Evolutionary conservation across 2,888 invertebrate species (phyloP).

Genomic region (Melikaiella ostensackeni): DNA sequence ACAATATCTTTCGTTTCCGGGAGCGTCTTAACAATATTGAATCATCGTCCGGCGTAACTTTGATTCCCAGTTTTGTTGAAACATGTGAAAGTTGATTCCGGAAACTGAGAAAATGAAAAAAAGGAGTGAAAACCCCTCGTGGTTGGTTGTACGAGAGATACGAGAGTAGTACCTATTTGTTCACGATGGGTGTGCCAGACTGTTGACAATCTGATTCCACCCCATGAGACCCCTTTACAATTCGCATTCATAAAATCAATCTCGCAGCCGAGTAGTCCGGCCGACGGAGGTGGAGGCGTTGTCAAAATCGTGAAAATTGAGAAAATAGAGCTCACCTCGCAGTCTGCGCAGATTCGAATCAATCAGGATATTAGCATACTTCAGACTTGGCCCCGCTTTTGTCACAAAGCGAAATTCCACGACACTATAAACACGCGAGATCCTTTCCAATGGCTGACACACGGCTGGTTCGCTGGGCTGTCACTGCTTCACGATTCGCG

Average conservation of each 20-base stretch:
- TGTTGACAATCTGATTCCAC: conserved; percentile 62
- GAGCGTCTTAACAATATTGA: background rate
- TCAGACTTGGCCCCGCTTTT: conserved; percentile 27
- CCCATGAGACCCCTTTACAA: conserved; percentile 41
- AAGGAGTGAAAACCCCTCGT: background rate
- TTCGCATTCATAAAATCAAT: conserved; percentile 41
- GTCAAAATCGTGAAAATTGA: background rate
- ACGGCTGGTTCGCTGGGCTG: conserved; percentile 55
- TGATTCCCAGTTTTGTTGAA: background rate
- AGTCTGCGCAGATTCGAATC: conserved; percentile 1
- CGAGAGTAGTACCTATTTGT: conserved; percentile 12
- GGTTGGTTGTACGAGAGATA: conserved; percentile 5
- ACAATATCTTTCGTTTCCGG: background rate
- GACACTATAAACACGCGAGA: conserved; percentile 47
- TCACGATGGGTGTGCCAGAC: conserved; percentile 54
- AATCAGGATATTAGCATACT: conserved; percentile 36
- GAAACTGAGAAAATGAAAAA: background rate
- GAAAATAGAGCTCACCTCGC: conserved; percentile 22
- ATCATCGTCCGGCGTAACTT: background rate
- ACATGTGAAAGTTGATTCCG: background rate
- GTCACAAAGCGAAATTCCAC: conserved; percentile 23
- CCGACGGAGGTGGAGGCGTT: conserved; percentile 22
- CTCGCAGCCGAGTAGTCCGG: conserved; percentile 12
- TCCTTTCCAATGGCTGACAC: conserved; percentile 63
- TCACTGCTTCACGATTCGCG: conserved; percentile 22